These are phyloP conservation scores for Callocephalon fimbriatum DNA, from an alignment of 2,113 vertebrate species.

Conservation along the genomic window DNA sequence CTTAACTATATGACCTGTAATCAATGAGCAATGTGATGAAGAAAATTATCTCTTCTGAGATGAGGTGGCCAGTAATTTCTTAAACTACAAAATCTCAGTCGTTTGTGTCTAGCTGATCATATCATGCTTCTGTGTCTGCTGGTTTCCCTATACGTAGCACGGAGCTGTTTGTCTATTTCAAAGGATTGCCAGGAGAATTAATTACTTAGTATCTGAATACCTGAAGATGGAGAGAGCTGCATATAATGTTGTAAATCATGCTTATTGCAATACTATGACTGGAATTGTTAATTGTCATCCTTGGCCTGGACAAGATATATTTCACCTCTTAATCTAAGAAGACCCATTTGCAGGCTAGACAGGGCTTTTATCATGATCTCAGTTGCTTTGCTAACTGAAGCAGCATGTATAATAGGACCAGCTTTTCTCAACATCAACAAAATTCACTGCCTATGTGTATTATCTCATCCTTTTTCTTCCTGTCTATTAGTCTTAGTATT, in stretches of 20 bases:
- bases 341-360: background rate
- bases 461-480: background rate
- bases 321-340: background rate
- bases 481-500: background rate
- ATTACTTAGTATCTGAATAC: background rate
- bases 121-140: background rate
- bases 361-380: background rate
- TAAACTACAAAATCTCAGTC: background rate
- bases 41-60: background rate
- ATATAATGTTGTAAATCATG: background rate
- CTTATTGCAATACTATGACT: background rate
- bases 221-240: background rate
- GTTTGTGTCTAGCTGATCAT: background rate
- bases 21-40: background rate
- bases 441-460: background rate
- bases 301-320: background rate
- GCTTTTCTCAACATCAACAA: background rate
- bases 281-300: background rate
- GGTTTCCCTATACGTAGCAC: background rate
- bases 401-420: background rate
- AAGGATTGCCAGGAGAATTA: background rate
- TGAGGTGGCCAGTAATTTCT: background rate
- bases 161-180: background rate
- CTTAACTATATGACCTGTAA: background rate
- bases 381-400: background rate